Percentiles rank a stretch among this genome's conserved stretches.
phyloP scores from a whole-genome alignment of 1,140 invertebrate species.

The Mya arenaria region DNA sequence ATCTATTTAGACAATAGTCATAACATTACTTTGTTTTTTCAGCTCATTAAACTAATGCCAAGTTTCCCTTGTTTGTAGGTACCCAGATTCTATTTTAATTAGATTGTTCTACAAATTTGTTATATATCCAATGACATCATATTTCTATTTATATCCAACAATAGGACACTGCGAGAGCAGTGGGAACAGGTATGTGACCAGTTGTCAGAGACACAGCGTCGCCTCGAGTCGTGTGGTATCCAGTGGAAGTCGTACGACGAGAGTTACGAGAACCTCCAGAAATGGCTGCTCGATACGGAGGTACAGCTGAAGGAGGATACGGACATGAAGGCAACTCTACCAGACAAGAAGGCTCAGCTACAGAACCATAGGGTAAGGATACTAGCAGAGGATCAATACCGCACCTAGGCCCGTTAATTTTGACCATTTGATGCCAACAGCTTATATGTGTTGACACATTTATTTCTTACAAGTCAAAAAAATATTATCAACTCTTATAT shows the following conservation, averaged over 20 bases:
- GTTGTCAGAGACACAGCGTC: conserved; percentile 91
- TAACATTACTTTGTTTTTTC: no score
- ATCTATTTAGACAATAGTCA: no score
- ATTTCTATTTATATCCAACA: background rate
- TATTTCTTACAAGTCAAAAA: no score
- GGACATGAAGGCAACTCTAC: conserved; percentile 93
- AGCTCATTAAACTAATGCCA: background rate
- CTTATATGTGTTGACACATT: no score
- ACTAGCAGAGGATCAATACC: no score
- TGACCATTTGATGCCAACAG: no score
- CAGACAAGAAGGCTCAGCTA: conserved; percentile 96
- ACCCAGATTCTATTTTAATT: no score
- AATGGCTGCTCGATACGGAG: conserved; percentile 96
- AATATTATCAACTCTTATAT: no score
- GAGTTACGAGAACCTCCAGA: conserved; percentile 90
- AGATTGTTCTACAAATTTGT: no score
- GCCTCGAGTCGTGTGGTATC: conserved; percentile 92
- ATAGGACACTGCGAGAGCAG: conserved; percentile 88
- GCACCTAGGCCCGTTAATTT: no score
- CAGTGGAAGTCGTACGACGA: conserved; percentile 79
- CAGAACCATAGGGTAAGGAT: conserved; percentile 93
- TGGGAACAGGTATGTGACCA: conserved; percentile 88
- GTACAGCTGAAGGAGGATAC: conserved; percentile 95
- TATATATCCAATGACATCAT: no score
- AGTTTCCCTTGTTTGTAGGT: no score